phyloP scores from a whole-genome alignment of 2,797 vertebrate species.

The Falco cherrug region DNA sequence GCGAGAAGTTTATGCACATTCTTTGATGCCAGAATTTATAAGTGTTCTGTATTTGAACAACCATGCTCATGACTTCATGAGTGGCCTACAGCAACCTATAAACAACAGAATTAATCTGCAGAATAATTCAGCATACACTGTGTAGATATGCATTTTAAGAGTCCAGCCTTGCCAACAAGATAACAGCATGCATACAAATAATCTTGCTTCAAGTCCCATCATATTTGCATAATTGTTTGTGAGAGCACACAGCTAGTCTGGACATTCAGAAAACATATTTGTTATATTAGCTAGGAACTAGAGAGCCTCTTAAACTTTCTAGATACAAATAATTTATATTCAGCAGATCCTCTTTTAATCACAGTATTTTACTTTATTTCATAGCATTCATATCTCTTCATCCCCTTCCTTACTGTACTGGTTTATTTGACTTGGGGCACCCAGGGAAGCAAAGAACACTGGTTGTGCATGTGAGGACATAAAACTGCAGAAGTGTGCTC shows the following conservation, averaged over 20 bases:
- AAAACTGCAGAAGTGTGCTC: background rate
- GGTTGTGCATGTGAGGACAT: background rate
- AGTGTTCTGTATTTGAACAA: conserved; percentile 65
- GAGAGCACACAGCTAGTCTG: background rate
- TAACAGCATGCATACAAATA: background rate
- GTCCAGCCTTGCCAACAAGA: background rate
- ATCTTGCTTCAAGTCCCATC: background rate
- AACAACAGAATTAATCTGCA: conserved; percentile 38
- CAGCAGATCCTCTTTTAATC: background rate
- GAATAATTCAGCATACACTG: conserved; percentile 57
- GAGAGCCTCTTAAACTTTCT: background rate
- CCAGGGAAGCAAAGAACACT: background rate
- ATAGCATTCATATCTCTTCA: background rate
- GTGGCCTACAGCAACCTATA: conserved; percentile 67
- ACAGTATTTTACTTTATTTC: background rate
- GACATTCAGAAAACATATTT: conserved; percentile 20
- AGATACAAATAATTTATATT: background rate
- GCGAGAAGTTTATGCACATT: conserved; percentile 63
- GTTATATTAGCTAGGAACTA: background rate
- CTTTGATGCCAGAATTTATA: conserved; percentile 71
- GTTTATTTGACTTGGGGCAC: background rate
- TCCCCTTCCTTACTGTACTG: background rate
- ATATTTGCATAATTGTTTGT: background rate
- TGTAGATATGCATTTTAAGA: conserved; percentile 44
- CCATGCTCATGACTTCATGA: conserved; percentile 60